Conservation (phyloP, 2,797 vertebrate species). For the Petrocephalus schoutedeni region DNA sequence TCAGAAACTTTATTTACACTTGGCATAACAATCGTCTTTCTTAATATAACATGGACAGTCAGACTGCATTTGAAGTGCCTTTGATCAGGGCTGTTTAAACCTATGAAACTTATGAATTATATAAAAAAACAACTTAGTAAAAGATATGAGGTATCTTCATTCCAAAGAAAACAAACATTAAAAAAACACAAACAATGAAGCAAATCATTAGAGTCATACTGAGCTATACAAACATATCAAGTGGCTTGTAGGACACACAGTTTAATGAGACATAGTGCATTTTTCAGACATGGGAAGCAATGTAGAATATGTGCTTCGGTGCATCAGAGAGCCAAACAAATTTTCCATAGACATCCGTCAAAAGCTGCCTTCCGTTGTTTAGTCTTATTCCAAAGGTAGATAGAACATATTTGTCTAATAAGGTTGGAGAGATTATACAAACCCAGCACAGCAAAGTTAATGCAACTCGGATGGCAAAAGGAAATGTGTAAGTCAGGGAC, state of each 20-base stretch:
- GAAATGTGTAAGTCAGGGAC: slow-evolving; percentile 48
- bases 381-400: background rate
- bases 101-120: background rate
- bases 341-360: slow-evolving; percentile 37
- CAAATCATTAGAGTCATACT: slow-evolving; percentile 40
- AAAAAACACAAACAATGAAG: slow-evolving; percentile 33
- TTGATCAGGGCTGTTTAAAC: background rate
- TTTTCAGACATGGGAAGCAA: slow-evolving; percentile 48
- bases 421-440: slow-evolving; percentile 19
- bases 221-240: slow-evolving; percentile 33
- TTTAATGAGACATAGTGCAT: slow-evolving; percentile 45
- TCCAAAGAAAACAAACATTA: background rate
- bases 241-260: slow-evolving; percentile 23
- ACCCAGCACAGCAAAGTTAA: slow-evolving; percentile 37
- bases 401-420: slow-evolving; percentile 35
- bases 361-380: slow-evolving; percentile 8
- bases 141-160: background rate
- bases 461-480: slow-evolving; percentile 48
- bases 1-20: slow-evolving; percentile 4
- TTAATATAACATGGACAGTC: background rate
- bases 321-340: slow-evolving; percentile 49
- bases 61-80: slow-evolving; percentile 3
- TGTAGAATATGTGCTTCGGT: slow-evolving; percentile 57
- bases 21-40: background rate
- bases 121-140: background rate